A percentile compares a stretch with the other conserved stretches of the same genome.
phyloP scores from a whole-genome alignment of 2,888 invertebrate species.

The Drosophila demipolita region DNA sequence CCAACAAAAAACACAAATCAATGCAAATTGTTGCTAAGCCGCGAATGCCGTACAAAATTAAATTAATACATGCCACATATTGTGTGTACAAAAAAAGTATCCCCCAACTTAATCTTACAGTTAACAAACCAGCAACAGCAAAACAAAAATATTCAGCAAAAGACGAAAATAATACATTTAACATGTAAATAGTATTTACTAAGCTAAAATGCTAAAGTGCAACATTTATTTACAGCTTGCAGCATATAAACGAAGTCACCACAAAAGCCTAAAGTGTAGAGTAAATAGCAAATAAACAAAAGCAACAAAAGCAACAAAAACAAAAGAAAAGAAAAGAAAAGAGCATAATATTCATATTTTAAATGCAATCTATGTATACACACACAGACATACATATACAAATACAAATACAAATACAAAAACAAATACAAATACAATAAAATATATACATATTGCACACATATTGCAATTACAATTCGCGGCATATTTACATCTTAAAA shows the following conservation, averaged over 20 bases:
- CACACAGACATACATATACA: constrained; percentile 48
- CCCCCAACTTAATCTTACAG: constrained; percentile 10
- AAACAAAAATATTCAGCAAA: constrained; percentile 13
- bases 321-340: background rate
- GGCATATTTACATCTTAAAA: constrained; percentile 58
- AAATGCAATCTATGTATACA: constrained; percentile 58
- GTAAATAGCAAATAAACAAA: constrained; percentile 37
- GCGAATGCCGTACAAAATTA: constrained; percentile 66
- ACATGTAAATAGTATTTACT: constrained; percentile 66
- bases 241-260: constrained; percentile 71
- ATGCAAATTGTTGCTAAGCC: constrained; percentile 52
- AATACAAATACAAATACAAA: constrained; percentile 4
- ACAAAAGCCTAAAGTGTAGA: constrained; percentile 73
- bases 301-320: constrained; percentile 13
- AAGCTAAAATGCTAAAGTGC: constrained; percentile 57
- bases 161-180: constrained; percentile 34
- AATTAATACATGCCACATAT: background rate
- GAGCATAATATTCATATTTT: constrained; percentile 74
- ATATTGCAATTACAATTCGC: constrained; percentile 54
- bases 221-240: constrained; percentile 78
- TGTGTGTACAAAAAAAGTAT: constrained; percentile 8
- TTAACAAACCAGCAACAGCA: constrained; percentile 18
- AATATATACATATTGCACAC: constrained; percentile 41
- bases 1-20: constrained; percentile 29
- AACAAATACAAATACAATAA: constrained; percentile 19